A percentile compares a stretch with the other conserved stretches of the same genome.
Conservation (phyloP, 2,113 vertebrate species). For the Cephalopholis sonnerati region DNA sequence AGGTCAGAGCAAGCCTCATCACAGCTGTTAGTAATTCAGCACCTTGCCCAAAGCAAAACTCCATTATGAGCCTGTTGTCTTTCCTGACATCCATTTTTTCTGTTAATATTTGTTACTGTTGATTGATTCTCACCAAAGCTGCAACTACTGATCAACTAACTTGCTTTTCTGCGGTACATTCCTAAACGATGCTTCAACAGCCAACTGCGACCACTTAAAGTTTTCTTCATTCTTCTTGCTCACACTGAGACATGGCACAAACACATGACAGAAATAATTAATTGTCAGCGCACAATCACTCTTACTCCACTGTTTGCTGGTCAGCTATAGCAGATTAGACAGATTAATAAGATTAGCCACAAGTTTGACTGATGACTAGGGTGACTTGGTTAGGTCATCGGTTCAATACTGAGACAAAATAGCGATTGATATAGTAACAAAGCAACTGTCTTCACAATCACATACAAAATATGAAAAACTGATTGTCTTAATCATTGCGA, state of each 20-base stretch:
- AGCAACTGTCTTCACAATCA: no score
- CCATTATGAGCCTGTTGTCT: neutral
- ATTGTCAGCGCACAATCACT: neutral
- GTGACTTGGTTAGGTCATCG: no score
- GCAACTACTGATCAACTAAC: neutral
- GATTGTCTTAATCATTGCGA: no score
- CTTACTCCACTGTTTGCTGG: neutral
- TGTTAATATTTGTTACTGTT: neutral
- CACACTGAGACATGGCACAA: neutral
- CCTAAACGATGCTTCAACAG: neutral
- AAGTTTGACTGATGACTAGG: no score
- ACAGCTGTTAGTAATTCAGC: slow-evolving; percentile 3
- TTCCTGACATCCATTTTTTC: neutral
- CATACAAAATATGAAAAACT: no score
- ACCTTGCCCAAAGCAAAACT: slow-evolving; percentile 8
- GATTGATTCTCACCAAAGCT: neutral
- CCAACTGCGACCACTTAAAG: neutral
- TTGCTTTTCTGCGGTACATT: neutral
- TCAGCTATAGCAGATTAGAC: neutral
- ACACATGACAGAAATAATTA: no score
- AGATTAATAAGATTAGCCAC: no score
- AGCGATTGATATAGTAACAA: no score
- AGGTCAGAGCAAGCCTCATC: neutral
- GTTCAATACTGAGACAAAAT: no score
- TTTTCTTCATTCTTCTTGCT: neutral